Base-by-base conservation (phyloP, 2,113 vertebrate genomes). In the Epinephelus cyanopodus region DNA sequence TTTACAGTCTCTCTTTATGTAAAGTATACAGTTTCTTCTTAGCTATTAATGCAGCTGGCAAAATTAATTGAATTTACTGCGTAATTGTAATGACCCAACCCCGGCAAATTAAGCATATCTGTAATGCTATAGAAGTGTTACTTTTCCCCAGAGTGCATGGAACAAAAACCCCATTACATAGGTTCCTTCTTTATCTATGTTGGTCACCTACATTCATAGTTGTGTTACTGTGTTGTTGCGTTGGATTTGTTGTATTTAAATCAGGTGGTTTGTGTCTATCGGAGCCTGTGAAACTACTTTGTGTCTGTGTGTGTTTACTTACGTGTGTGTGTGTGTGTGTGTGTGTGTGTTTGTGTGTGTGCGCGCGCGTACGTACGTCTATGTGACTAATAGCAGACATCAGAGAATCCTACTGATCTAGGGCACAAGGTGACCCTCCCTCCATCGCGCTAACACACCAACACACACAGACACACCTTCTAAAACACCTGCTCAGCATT, bases 351-450 rank as follows among this genome's bases (percentile, higher is more conserved):
- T n/a, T n/a, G 64, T 29, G 42, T 72, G 60, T 56, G 50, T 61
- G 63, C 57, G 56, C 56, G 33, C 52, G 48, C 63, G 50, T 47
- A 13, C 25, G 45, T 58, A 6, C 27, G 50, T 75, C 58, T 71
- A 29, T 67, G 74, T 76, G 86, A 80, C 79, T 83, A 90, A 87
- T 84, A 72, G 80, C 64, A 71, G 33, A 52, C 64, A 85, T 87
- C 89, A 85, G 62, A 84, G 37, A 61, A 77, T 71, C 68, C 83
- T 58, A 80, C 84, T 83, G 85, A 89, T 86, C 73, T 87, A 62
- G 83, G 85, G 73, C 86, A 89, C 84, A 90, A 87, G 83, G 86
- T 92, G 86, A 91, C 90, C 86, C 78, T 79, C 71, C 27, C 39
- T 65, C 45, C 86, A 10, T 73, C 74, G 75, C 72, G 42, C 21